Conservation (phyloP, 2,797 vertebrate genomes). For the Acipenser oxyrinchus region DNA sequence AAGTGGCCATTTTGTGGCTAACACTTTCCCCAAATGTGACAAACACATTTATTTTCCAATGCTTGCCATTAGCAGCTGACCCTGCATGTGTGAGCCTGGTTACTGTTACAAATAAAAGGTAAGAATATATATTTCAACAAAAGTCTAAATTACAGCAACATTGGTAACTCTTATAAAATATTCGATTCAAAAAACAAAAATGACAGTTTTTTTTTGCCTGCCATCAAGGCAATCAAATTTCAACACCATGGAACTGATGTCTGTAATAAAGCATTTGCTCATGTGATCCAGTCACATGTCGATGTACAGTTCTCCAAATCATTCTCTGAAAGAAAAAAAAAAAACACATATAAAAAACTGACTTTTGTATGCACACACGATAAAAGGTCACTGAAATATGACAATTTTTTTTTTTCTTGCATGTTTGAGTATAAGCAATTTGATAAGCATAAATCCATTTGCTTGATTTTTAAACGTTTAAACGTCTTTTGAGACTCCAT, state of each 20-base stretch:
- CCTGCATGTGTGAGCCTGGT: constrained; percentile 67
- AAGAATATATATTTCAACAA: constrained; percentile 72
- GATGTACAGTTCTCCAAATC: constrained; percentile 75
- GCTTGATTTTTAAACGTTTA: constrained; percentile 5
- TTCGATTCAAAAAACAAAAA: constrained; percentile 84
- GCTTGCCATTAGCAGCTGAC: constrained; percentile 71
- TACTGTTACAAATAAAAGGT: constrained; percentile 71
- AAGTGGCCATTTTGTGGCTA: constrained; percentile 51
- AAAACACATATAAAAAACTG: background rate
- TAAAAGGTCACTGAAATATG: background rate
- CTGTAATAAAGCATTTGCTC: constrained; percentile 81
- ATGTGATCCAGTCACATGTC: constrained; percentile 87
- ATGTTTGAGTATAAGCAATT: too few species aligned
- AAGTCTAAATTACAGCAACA: constrained; percentile 75
- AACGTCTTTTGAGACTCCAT: background rate
- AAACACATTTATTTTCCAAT: constrained; percentile 58
- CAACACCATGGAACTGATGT: constrained; percentile 97
- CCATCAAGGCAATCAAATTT: constrained; percentile 86
- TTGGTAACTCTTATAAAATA: constrained; percentile 82
- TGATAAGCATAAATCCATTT: background rate
- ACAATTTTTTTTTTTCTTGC: too few species aligned
- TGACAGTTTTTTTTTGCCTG: constrained; percentile 79
- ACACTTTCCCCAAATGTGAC: constrained; percentile 57
- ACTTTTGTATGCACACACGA: background rate
- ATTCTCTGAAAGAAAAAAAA: constrained; percentile 70